Base-by-base conservation (phyloP, 2,797 vertebrate species). In the Malurus leucopterus region DNA sequence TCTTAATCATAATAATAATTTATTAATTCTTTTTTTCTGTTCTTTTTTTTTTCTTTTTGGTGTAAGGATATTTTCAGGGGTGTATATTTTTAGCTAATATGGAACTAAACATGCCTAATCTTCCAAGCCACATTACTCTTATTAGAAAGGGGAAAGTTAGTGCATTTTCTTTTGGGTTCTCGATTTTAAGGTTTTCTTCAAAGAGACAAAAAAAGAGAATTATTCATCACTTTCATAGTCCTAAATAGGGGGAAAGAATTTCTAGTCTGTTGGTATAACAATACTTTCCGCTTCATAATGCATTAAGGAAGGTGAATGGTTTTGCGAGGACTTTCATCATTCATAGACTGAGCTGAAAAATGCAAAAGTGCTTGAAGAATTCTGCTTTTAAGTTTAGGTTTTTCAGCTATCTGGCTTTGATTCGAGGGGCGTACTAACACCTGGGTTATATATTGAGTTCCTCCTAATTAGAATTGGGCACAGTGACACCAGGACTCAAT, bases 381-480 rank as follows among this genome's bases (percentile, higher is more conserved):
- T 72, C 30, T 61, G 36, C 50, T 63, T 87, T 81, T 78, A 89
- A 77, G 54, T 82, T 91, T n/a, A 84, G 20, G 20, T 78, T 84
- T 61, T 76, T 94, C 86, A 55, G 70, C 29, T 80, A 75, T 40
- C 70, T 85, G 59, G 34, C 21, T 92, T 90, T 86, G 67, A 73
- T 86, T 83, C 13, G 59, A 80, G 82, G 49, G 34, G 11, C 26
- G 29, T 81, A 55, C 44, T 75, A 87, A 85, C 75, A 70, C 43
- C 38, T 13, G 3, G 44, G 41, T 68, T 87, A 80, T 77, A 65
- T 89, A 88, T n/a, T 2, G 14, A 93, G 41, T 62, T 89, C 68
- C 69, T 92, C 58, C 67, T 91, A 90, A 94, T 94, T 92, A 85
- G 36, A 92, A 89, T 53, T 80, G 30, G 89, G 82, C 81, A 78